A percentile compares a stretch with the other conserved stretches of the same genome.
Conservation (phyloP, 2,113 vertebrate genomes). For the Pogona vitticeps region DNA sequence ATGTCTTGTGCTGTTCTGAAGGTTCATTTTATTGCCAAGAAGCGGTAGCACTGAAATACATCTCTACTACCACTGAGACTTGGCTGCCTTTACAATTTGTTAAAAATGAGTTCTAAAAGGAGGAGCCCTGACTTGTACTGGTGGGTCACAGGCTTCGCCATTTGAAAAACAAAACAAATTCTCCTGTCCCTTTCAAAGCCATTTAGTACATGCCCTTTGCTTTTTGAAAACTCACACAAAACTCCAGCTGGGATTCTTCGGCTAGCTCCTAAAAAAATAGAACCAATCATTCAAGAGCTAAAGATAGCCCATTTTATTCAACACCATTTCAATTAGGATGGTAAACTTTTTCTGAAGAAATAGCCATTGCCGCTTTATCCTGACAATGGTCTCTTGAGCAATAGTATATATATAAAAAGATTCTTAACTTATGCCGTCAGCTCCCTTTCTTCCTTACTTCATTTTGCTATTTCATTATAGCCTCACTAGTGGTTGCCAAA, state of each 20-base stretch:
- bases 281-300: not conserved
- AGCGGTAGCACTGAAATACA: not conserved
- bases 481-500: not conserved
- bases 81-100: not conserved
- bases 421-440: not conserved
- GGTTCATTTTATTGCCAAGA: not conserved
- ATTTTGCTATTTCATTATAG: constrained; percentile 28
- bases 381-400: not conserved
- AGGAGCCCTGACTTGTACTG: not conserved
- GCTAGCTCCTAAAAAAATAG: not conserved
- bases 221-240: constrained; percentile 4
- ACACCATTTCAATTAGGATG: not conserved
- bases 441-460: not conserved
- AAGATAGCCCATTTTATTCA: not conserved
- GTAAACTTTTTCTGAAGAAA: not conserved
- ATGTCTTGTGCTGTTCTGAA: not conserved
- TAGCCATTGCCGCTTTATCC: not conserved
- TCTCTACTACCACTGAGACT: not conserved
- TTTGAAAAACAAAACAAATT: not conserved
- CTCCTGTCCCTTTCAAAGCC: not conserved
- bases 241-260: not conserved
- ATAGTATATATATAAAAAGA: constrained; percentile 12
- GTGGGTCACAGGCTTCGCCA: not conserved
- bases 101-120: not conserved
- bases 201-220: not conserved